Conservation (phyloP, 2,797 vertebrate species). For the Toxotes lorentzi region DNA sequence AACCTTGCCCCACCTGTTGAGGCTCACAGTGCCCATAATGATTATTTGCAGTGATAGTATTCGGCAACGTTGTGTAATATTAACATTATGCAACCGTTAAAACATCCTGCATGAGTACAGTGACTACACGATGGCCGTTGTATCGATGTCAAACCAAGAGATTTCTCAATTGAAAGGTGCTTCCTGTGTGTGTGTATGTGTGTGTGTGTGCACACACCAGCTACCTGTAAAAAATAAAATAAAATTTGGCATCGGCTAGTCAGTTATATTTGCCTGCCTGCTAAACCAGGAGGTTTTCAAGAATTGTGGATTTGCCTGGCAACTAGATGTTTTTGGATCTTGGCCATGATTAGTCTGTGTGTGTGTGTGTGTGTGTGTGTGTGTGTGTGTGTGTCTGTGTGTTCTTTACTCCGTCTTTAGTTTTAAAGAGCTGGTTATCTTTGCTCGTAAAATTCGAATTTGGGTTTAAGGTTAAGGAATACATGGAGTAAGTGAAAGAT, state of each 20-base stretch:
- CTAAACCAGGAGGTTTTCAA: background rate
- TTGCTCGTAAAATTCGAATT: background rate
- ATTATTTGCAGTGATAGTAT: background rate
- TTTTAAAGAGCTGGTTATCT: background rate
- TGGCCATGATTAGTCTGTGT: background rate
- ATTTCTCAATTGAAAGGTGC: conserved; percentile 80
- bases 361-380: background rate
- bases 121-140: conserved; percentile 39
- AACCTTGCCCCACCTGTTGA: background rate
- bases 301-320: background rate
- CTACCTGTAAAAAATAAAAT: conserved; percentile 33
- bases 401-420: background rate
- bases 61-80: conserved; percentile 32
- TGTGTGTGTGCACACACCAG: background rate
- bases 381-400: background rate
- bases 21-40: background rate
- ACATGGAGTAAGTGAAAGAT: background rate
- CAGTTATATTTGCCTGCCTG: background rate
- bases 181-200: conserved; percentile 72
- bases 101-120: conserved; percentile 40
- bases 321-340: background rate
- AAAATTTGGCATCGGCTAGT: background rate
- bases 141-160: conserved; percentile 35
- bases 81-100: conserved; percentile 47
- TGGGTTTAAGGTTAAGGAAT: conserved; percentile 7